These are phyloP conservation scores for Heliconius erato DNA, from an alignment of 2,888 invertebrate species.

Conservation along the genomic window DNA sequence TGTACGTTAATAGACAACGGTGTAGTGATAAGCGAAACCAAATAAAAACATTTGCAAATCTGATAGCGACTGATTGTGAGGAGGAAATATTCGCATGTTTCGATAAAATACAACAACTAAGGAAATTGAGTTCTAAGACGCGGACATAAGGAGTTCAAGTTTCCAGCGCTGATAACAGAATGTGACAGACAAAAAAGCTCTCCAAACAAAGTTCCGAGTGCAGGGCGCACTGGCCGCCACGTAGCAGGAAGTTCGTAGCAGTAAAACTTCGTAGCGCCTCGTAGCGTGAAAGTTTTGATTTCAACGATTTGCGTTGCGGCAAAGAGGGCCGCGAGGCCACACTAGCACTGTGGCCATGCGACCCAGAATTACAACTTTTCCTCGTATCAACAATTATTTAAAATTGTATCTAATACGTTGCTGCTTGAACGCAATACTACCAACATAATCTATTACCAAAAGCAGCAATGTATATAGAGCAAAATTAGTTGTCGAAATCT, in stretches of 20 bases:
- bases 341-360: constrained; percentile 78
- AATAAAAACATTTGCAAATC: constrained; percentile 36
- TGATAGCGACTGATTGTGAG: constrained; percentile 26
- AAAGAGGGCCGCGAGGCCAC: constrained; percentile 82
- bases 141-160: constrained; percentile 66
- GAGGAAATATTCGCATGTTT: constrained; percentile 14
- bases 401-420: constrained; percentile 56
- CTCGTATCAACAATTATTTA: constrained; percentile 21
- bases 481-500: constrained; percentile 41
- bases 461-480: constrained; percentile 61
- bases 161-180: constrained; percentile 81
- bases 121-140: constrained; percentile 40
- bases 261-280: constrained; percentile 86
- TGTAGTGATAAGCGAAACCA: constrained; percentile 9
- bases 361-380: constrained; percentile 57
- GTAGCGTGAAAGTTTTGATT: constrained; percentile 87
- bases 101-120: constrained; percentile 32
- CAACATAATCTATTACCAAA: not conserved
- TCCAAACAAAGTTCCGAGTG: constrained; percentile 84
- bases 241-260: constrained; percentile 86
- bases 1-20: not conserved
- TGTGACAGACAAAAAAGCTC: constrained; percentile 85
- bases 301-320: constrained; percentile 86
- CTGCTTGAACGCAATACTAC: constrained; percentile 35
- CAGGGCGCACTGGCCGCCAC: constrained; percentile 77